These are phyloP conservation scores for Anomalospiza imberbis DNA, from an alignment of 2,797 vertebrate genomes.

Conservation along the genomic window DNA sequence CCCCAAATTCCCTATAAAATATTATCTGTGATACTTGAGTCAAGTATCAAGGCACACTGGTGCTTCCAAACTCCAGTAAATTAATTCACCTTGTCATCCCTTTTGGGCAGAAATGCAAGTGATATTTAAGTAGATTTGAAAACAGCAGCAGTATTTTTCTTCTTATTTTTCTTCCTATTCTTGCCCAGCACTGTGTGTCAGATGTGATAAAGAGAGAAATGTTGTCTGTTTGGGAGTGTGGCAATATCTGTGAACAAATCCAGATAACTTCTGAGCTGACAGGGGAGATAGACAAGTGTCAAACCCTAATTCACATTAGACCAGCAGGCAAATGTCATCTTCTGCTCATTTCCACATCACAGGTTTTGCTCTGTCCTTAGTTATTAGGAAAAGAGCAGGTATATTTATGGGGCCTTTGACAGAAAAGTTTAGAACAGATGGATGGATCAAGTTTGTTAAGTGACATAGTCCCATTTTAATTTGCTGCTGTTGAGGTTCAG, in stretches of 20 bases:
- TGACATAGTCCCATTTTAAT: not conserved
- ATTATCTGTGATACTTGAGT: not conserved
- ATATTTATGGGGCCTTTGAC: not conserved
- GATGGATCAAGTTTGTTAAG: conserved; percentile 7
- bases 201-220: conserved; percentile 16
- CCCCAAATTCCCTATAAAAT: not conserved
- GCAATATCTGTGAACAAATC: conserved; percentile 17
- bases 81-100: conserved; percentile 35
- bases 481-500: not conserved
- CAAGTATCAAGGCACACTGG: not conserved
- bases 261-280: conserved; percentile 28
- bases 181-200: not conserved
- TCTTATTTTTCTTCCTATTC: not conserved
- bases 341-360: conserved; percentile 34
- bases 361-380: not conserved
- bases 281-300: conserved; percentile 49
- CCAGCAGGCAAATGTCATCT: conserved; percentile 26
- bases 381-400: not conserved
- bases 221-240: not conserved
- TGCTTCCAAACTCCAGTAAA: not conserved
- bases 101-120: not conserved
- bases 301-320: not conserved
- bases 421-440: conserved; percentile 20
- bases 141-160: conserved; percentile 10
- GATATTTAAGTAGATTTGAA: conserved; percentile 34